A percentile compares a stretch with the other conserved stretches of the same genome.
These are phyloP conservation scores for Slavum lentiscoides DNA, from an alignment of 2,888 invertebrate species.

Conservation along the genomic window DNA sequence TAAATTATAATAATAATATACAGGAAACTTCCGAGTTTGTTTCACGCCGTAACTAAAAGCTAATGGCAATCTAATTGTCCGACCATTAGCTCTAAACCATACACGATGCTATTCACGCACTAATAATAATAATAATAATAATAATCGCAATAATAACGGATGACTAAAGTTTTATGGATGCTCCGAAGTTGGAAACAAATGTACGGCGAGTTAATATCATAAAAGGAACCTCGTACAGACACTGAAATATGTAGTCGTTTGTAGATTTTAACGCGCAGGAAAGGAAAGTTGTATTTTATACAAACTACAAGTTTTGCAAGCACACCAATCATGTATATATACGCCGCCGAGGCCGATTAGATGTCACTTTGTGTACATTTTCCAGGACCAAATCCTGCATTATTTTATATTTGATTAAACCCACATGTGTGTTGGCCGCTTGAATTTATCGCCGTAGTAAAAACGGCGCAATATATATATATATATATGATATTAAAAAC, in stretches of 20 bases:
- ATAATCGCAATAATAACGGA: too few relatives aligned
- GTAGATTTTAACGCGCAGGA: neutral
- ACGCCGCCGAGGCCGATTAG: neutral
- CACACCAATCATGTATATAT: neutral
- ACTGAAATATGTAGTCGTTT: neutral
- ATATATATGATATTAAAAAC: conserved; percentile 19
- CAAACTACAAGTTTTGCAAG: neutral
- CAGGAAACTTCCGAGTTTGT: too few relatives aligned
- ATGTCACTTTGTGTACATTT: conserved; percentile 1
- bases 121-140: neutral
- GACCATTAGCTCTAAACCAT: too few relatives aligned
- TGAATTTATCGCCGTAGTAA: conserved; percentile 21
- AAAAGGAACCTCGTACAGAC: neutral
- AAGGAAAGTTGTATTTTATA: neutral
- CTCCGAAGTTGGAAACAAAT: neutral
- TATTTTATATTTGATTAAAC: conserved; percentile 20
- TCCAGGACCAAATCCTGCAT: conserved; percentile 6
- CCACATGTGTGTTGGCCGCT: neutral
- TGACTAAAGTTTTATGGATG: neutral
- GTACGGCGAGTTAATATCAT: neutral
- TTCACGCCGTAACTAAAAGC: too few relatives aligned
- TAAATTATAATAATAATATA: too few relatives aligned
- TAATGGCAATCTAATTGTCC: too few relatives aligned
- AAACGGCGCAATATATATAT: neutral
- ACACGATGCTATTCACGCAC: neutral